Percentiles rank a stretch among this genome's conserved stretches.
Conservation (phyloP, 2,113 vertebrate genomes). For the Petrocephalus microphthalmus region DNA sequence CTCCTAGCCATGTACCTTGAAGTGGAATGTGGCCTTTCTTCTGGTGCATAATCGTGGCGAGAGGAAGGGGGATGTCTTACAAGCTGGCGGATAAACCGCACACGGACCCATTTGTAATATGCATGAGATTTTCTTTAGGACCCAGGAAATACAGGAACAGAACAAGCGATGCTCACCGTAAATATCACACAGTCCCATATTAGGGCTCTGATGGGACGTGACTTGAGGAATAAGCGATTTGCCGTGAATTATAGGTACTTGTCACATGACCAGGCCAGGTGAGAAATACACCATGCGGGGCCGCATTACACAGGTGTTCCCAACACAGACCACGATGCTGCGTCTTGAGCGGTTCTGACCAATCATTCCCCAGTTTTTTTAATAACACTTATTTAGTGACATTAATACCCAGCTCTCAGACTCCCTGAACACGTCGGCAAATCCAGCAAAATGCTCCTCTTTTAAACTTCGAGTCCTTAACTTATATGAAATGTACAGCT, state of each 20-base stretch:
- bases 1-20: slow-evolving; percentile 21
- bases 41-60: slow-evolving; percentile 34
- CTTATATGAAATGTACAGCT: neutral
- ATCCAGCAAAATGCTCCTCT: neutral
- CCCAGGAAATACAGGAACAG: neutral
- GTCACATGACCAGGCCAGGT: neutral
- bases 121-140: slow-evolving; percentile 14
- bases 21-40: slow-evolving; percentile 18
- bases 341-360: neutral
- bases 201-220: neutral
- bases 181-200: slow-evolving; percentile 13
- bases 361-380: neutral
- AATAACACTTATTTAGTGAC: neutral
- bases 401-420: neutral
- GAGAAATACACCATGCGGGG: neutral
- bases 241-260: neutral
- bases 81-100: slow-evolving; percentile 9
- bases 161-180: neutral
- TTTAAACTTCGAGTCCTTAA: neutral
- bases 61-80: slow-evolving; percentile 32
- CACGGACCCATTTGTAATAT: neutral
- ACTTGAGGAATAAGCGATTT: neutral
- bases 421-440: neutral
- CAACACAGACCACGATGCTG: neutral
- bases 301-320: no score